phyloP scores from a whole-genome alignment of 2,888 invertebrate genomes.

The Drosophila seclusa region DNA sequence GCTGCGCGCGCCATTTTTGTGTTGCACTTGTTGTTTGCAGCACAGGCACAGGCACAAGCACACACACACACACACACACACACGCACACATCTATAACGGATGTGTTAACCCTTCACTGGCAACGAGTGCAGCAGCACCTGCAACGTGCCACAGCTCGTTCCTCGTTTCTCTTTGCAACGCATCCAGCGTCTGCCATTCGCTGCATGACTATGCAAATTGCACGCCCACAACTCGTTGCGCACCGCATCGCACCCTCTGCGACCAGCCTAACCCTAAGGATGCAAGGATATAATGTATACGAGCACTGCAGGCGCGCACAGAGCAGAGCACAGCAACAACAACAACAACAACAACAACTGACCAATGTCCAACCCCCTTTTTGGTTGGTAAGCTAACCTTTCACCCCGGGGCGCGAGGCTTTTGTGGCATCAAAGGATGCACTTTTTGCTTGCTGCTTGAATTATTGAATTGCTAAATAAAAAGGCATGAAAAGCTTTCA shows the following conservation, averaged over 20 bases:
- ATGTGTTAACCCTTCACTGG: slow-evolving; percentile 29
- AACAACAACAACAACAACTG: background rate
- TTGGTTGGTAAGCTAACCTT: slow-evolving; percentile 41
- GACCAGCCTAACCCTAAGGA: background rate
- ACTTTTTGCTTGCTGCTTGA: slow-evolving; percentile 47
- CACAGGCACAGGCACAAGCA: slow-evolving; percentile 1
- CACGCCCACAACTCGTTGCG: slow-evolving; percentile 25
- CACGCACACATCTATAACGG: background rate
- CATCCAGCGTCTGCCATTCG: slow-evolving; percentile 24
- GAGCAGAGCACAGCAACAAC: background rate
- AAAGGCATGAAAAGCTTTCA: slow-evolving; percentile 55
- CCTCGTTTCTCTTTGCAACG: background rate
- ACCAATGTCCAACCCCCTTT: slow-evolving; percentile 43
- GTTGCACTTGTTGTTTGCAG: slow-evolving; percentile 58
- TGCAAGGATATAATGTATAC: slow-evolving; percentile 2
- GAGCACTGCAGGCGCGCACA: slow-evolving; percentile 19
- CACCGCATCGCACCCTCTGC: slow-evolving; percentile 7
- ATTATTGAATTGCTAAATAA: slow-evolving; percentile 51
- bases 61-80: background rate
- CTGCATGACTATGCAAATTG: slow-evolving; percentile 38
- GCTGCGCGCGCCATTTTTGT: slow-evolving; percentile 77
- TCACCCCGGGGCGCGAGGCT: slow-evolving; percentile 34
- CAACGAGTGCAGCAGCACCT: slow-evolving; percentile 28
- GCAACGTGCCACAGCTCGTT: slow-evolving; percentile 13
- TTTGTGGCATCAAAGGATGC: slow-evolving; percentile 47